phyloP scores from a whole-genome alignment of 2,888 invertebrate species.

The Rhogogaster chlorosoma region DNA sequence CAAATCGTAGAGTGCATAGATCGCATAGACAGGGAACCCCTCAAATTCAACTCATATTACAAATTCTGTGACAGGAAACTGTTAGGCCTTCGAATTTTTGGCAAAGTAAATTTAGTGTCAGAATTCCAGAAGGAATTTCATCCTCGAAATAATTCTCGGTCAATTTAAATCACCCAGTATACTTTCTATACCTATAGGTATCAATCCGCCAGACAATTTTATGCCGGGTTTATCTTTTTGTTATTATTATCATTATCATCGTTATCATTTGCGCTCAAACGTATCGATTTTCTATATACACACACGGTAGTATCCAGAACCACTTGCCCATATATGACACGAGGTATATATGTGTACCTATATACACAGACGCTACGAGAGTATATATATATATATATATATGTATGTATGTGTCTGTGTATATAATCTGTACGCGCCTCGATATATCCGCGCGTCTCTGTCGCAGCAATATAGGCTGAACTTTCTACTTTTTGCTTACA shows the following conservation, averaged over 20 bases:
- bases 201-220: neutral
- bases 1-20: too few species aligned
- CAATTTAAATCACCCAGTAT: too few species aligned
- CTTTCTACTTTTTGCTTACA: slow-evolving; percentile 46
- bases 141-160: too few species aligned
- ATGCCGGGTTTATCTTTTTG: neutral
- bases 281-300: neutral
- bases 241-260: neutral
- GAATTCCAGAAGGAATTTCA: too few species aligned
- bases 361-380: neutral
- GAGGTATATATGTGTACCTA: neutral
- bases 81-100: too few species aligned
- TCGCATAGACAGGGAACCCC: too few species aligned
- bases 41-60: too few species aligned
- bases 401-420: too few species aligned
- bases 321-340: neutral
- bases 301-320: neutral
- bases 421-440: neutral
- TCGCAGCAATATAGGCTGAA: neutral
- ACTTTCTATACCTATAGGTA: neutral
- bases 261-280: neutral
- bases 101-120: too few species aligned
- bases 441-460: neutral
- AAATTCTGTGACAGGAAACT: too few species aligned
- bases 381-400: neutral